Base-by-base conservation (phyloP, 2,113 vertebrate genomes). In the Melanocharis versteri region DNA sequence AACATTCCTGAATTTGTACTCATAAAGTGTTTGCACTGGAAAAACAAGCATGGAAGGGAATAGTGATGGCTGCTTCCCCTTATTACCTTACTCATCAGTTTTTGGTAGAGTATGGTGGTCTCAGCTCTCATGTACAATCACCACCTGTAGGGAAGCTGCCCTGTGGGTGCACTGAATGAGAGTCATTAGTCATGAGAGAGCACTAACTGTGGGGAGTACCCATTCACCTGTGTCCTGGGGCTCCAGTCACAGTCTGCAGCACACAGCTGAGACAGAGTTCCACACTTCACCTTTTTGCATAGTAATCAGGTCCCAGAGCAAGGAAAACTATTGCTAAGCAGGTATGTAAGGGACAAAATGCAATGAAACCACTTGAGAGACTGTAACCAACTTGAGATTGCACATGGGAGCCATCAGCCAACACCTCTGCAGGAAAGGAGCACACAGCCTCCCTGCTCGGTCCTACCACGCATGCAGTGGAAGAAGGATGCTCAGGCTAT, bases 141-240 rank as follows among this genome's bases (percentile, higher is more conserved):
- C 6, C 13, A 47, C 31, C 20, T 10, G 1, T 33, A 87, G 58
- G 17, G 7, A 6, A 2, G 11, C 26, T 76, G 54, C 80, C 35
- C 56, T 15, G 8, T 24, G 30, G 15, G 7, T 86, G 10, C 7
- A 35, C 26, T 11, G 5, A 45, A 9, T n/a, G n/a, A n/a, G n/a
- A n/a, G n/a, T n/a, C n/a, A n/a, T 23, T 0, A 3, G 22, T 57
- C 5, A 1, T 1, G 2, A 39, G 11, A 53, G 35, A 69, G 27
- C 23, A 31, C 9, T 0, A 0, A 7, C 33, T 4, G 0, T 16
- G 10, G 48, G n/a, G 11, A 76, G 6, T 23, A 37, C 28, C 44
- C 8, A 3, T 66, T 48, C 60, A 37, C 15, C 6, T 27, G 6
- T 27, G 1, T 8, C 54, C 5, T 4, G 5, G 26, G 15, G 4